A percentile compares a stretch with the other conserved stretches of the same genome.
phyloP scores from a whole-genome alignment of 2,797 vertebrate genomes.

The Phaenicophaeus curvirostris region DNA sequence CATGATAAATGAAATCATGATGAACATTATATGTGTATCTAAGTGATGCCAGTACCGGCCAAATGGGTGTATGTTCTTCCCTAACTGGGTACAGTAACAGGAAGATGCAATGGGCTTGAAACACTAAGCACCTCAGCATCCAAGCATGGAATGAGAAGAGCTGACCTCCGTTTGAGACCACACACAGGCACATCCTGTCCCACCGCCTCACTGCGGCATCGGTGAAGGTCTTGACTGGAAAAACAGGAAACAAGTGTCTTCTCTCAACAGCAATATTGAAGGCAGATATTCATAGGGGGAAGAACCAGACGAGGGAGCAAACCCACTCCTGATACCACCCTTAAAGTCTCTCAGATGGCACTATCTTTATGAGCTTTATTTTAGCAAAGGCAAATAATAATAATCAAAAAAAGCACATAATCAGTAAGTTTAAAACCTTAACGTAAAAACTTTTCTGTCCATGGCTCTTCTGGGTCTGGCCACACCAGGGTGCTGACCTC shows the following conservation, averaged over 20 bases:
- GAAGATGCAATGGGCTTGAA: background rate
- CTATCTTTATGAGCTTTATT: background rate
- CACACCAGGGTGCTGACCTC: background rate
- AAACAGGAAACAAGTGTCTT: conserved; percentile 14
- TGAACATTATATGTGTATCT: background rate
- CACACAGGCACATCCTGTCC: background rate
- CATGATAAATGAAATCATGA: background rate
- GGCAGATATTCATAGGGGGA: background rate
- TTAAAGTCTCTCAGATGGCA: background rate
- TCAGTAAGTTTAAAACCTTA: background rate
- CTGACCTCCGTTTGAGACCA: conserved; percentile 32
- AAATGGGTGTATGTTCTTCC: background rate
- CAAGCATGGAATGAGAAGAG: background rate
- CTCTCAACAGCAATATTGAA: background rate
- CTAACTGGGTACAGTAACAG: background rate
- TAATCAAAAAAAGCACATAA: background rate
- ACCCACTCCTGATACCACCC: background rate
- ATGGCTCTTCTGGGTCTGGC: background rate
- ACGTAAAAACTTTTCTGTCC: too few species aligned
- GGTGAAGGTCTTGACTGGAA: background rate
- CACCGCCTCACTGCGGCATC: fast-evolving
- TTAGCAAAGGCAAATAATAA: background rate
- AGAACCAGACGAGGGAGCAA: background rate
- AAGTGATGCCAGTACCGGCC: background rate
- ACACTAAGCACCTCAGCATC: background rate